A percentile compares a stretch with the other conserved stretches of the same genome.
Conservation (phyloP, 2,888 invertebrate genomes). For the Nephrotoma guestfalica region DNA sequence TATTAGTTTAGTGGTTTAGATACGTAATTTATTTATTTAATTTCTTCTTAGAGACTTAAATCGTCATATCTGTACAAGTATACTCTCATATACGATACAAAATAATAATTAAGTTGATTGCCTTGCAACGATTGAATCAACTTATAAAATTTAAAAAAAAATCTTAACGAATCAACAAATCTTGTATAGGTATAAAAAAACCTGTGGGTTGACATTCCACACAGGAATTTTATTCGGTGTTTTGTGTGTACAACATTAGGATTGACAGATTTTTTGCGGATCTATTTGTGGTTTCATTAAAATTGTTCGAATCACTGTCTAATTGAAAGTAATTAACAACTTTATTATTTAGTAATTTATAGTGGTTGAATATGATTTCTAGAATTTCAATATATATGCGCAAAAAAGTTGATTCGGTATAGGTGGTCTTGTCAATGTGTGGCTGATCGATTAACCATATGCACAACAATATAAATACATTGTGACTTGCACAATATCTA, state of each 20-base stretch:
- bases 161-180: neutral
- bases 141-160: neutral
- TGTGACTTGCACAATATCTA: neutral
- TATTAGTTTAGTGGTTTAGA: neutral
- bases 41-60: neutral
- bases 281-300: neutral
- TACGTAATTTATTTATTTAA: neutral
- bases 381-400: neutral
- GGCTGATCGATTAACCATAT: neutral
- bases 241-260: neutral
- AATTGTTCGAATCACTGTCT: neutral
- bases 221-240: neutral
- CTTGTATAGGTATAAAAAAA: neutral
- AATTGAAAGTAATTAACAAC: neutral
- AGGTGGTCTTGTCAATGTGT: neutral
- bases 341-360: neutral
- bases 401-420: neutral
- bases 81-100: neutral
- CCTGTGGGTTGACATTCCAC: neutral
- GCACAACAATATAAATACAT: neutral
- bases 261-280: neutral
- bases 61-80: neutral
- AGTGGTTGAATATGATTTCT: neutral
- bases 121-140: neutral
- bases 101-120: neutral